Base-by-base conservation (phyloP, 2,888 invertebrate genomes). In the Creontiades dilutus region DNA sequence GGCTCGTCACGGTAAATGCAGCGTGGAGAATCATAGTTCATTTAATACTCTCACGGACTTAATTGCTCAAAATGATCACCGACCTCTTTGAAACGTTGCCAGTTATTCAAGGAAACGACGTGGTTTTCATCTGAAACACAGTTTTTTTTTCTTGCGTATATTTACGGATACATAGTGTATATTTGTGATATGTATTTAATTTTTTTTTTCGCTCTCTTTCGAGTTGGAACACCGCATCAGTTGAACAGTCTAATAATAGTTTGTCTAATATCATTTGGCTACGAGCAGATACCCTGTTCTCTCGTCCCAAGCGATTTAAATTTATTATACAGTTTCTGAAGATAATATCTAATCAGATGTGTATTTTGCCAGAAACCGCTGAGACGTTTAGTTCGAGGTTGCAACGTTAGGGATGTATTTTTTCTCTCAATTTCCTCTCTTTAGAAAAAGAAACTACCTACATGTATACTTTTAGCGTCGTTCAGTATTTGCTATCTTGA, bases 21-120 rank as follows among this genome's bases (percentile, higher is more conserved):
- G 16, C 57, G 57, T 57, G 57, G n/a, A 57, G 57, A 2, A 5
- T n/a, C 57, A 0, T 57, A n/a, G 2, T 16, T 37, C 7, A 37
- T 7, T n/a, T 16, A 57, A 16, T n/a, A 16, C 57, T 16, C 57
- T 11, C n/a, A n/a, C 12, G 0, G 57, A n/a, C 19, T 57, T 57
- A n/a, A 57, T 57, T 16, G 57, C 57, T 57, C 57, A 57, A 14
- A 57, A 57, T 57, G 57, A 57, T 57, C n/a, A 57, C 57, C 57
- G 57, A 57, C 57, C 52, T 12, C n/a, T 57, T 57, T 57, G 57
- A 57, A 57, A 0, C 2, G 7, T 5, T 57, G 57, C 57, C 57
- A 57, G 57, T 57, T 57, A 57, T 57, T 57, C 57, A 57, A 5
- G 52, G 11, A 12, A 57, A 16, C 57, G 57, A n/a, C 57, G 57